Percentiles rank a stretch among this genome's conserved stretches.
These are phyloP conservation scores for Doryteuthis pealeii DNA, from an alignment of 1,140 invertebrate species.

Conservation along the genomic window DNA sequence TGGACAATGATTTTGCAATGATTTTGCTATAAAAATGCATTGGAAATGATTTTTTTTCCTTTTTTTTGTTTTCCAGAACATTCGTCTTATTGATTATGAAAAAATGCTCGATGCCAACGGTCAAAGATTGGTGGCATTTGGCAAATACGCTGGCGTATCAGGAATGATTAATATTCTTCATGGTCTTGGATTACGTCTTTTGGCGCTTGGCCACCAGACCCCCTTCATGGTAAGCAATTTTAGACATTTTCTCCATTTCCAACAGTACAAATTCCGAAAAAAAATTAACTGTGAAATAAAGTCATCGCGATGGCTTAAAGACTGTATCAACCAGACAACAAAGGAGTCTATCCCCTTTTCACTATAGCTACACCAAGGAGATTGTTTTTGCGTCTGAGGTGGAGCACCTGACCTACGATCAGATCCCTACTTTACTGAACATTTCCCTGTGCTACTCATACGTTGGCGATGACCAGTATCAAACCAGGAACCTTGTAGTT, in stretches of 20 bases:
- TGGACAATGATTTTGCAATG: conserved; percentile 2
- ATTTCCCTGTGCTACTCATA: too few relatives aligned
- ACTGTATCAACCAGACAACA: too few relatives aligned
- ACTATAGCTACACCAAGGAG: too few relatives aligned
- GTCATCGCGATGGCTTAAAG: too few relatives aligned
- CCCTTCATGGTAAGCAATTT: conserved; percentile 89
- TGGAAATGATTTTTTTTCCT: too few relatives aligned
- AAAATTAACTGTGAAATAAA: conserved; percentile 2
- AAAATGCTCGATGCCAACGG: conserved; percentile 88
- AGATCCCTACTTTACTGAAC: too few relatives aligned
- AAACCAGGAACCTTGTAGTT: too few relatives aligned
- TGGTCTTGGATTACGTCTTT: conserved; percentile 86
- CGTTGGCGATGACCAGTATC: too few relatives aligned
- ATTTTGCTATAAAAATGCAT: too few relatives aligned
- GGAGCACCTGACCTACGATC: too few relatives aligned
- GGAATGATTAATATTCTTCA: conserved; percentile 99
- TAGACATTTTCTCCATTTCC: conserved; percentile 22
- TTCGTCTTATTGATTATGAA: conserved; percentile 96
- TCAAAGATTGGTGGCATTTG: conserved; percentile 94
- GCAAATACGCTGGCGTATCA: conserved; percentile 97
- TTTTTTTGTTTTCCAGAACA: conserved; percentile 75
- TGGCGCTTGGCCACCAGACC: conserved; percentile 97
- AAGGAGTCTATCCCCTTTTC: too few relatives aligned
- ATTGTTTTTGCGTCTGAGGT: too few relatives aligned
- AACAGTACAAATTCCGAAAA: conserved; percentile 93